Evolutionary conservation across 2,888 invertebrate genomes (phyloP), one percentile per base, ranked within the genome.

Genomic region (Amblyjoppa proteus): DNA sequence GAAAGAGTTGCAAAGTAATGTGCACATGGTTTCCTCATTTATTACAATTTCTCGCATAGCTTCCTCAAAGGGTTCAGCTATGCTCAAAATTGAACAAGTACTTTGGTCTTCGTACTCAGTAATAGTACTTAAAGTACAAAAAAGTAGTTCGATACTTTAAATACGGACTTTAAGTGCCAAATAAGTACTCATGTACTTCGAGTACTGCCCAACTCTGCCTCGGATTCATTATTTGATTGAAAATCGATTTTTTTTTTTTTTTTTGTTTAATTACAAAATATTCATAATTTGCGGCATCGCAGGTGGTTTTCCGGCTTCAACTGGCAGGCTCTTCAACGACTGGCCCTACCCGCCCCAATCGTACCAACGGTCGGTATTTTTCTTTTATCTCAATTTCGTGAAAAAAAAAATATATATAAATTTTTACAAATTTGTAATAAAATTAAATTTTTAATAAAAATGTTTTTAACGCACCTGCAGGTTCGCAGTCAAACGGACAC

Each of bases 301-400:
- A 98, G 97, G 91, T 99, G 98, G 98, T 99, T 98, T 94, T 96
- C 97, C 89, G 97, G 97, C 56, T 97, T 99, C 92, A 97, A 99
- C 91, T 99, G 99, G 98, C 96, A 97, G 84, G 97, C 96, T 25
- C 94, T 98, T 45, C 95, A 96, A 56, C 95, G 95, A 69, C 95
- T 96, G 87, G 95, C 96, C 77, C 91, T 98, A 84, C 95, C 96
- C 78, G 97, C 98, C 3, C 97, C 98, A 0, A 95, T 97, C 61
- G 95, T 96, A 85, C 96, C 97, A 7, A 95, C 95, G 25, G 95
- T 97, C 74, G 94, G 89, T 84, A 76, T 38, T 38, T 38, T 38
- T 38, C 38, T 38, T 38, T 38, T 7, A 9, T 9, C 34, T 34
- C 38, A 38, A 41, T 58, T 49, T 13, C 58, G 11, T 9, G n/a